These are phyloP conservation scores for Percina caprodes DNA, from an alignment of 2,113 vertebrate species.

Conservation along the genomic window DNA sequence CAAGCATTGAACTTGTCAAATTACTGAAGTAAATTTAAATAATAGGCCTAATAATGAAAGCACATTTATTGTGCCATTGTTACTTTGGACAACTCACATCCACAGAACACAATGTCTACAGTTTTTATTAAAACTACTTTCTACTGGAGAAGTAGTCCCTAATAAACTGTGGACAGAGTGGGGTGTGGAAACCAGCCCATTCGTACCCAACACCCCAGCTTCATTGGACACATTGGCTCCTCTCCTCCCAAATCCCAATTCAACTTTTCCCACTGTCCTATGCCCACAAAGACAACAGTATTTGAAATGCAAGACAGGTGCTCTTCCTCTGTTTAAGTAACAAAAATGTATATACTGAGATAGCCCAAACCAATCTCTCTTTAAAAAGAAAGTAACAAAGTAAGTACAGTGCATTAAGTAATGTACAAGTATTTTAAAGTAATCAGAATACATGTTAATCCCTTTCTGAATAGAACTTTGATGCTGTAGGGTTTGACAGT, in stretches of 20 bases:
- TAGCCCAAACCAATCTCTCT: not conserved
- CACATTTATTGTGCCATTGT: not conserved
- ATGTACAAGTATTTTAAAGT: not conserved
- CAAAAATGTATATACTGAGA: not conserved
- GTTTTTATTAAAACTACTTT: not conserved
- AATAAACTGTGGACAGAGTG: not conserved
- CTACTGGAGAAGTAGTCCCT: not conserved
- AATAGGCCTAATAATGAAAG: not conserved
- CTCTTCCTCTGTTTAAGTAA: not conserved
- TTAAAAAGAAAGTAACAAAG: not conserved
- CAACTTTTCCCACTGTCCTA: too few species aligned
- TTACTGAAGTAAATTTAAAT: not conserved
- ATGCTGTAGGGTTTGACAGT: not conserved
- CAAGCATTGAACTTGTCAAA: not conserved
- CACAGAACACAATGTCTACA: not conserved
- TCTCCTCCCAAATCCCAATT: not conserved
- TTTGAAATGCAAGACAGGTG: not conserved
- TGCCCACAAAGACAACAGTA: too few species aligned
- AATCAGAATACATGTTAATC: not conserved
- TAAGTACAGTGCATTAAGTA: not conserved
- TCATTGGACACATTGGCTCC: constrained; percentile 6
- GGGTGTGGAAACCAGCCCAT: not conserved
- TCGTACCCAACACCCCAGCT: not conserved
- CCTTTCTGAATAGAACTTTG: constrained; percentile 1
- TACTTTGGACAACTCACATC: not conserved